Conservation (phyloP, 2,888 invertebrate species). For the Saturnia japonica region DNA sequence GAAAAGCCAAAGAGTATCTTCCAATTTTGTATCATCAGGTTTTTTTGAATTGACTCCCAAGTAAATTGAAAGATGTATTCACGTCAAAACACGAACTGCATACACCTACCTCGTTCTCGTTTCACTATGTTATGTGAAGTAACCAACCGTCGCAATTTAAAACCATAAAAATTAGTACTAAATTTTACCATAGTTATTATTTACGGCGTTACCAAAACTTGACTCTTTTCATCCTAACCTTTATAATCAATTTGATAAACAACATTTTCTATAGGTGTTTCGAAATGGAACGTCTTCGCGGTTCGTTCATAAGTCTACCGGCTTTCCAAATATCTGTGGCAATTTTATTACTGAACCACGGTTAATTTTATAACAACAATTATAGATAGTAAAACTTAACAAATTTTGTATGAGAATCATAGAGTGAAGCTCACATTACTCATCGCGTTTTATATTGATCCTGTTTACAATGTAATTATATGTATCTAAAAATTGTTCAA, state of each 20-base stretch:
- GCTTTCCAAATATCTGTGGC: constrained; percentile 22
- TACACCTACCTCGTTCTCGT: background rate
- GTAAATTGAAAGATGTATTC: too few relatives aligned
- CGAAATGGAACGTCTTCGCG: constrained; percentile 19
- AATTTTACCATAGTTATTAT: constrained; percentile 9
- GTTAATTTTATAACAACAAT: constrained; percentile 9
- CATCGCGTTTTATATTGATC: background rate
- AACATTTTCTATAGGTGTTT: constrained; percentile 20
- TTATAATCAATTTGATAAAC: constrained; percentile 20
- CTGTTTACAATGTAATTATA: background rate
- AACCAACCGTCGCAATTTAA: background rate
- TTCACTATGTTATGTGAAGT: background rate
- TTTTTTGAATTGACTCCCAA: too few relatives aligned
- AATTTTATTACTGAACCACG: constrained; percentile 15
- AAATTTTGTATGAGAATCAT: background rate
- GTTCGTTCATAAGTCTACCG: constrained; percentile 16
- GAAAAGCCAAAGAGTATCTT: too few relatives aligned
- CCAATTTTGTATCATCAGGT: too few relatives aligned
- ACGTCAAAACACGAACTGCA: background rate
- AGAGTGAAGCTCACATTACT: background rate
- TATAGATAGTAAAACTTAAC: background rate
- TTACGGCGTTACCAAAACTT: constrained; percentile 1
- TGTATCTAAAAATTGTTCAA: too few relatives aligned
- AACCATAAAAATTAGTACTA: background rate
- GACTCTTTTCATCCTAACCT: constrained; percentile 4